phyloP scores from a whole-genome alignment of 1,140 invertebrate species.

The Leptoteleia sp. region DNA sequence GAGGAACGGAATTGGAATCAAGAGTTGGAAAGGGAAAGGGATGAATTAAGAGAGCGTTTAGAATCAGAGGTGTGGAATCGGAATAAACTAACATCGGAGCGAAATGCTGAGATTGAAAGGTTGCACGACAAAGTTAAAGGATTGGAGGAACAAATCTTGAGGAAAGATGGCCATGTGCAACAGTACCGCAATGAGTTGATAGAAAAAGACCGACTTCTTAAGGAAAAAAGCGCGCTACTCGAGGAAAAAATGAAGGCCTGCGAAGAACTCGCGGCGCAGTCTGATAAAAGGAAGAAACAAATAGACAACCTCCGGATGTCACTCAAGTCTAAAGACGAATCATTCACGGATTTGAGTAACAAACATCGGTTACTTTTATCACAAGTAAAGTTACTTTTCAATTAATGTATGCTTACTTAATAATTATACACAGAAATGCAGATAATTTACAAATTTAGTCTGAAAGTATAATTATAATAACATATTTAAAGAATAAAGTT shows the following conservation, averaged over 20 bases:
- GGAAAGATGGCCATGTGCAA: slow-evolving; percentile 70
- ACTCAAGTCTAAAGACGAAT: slow-evolving; percentile 76
- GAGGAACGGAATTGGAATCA: slow-evolving; percentile 77
- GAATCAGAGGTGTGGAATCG: slow-evolving; percentile 68
- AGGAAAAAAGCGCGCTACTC: slow-evolving; percentile 72
- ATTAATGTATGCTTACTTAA: too few relatives aligned
- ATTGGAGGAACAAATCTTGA: slow-evolving; percentile 78
- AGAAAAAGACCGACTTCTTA: slow-evolving; percentile 75
- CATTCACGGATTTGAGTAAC: slow-evolving; percentile 76
- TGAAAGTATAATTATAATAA: too few relatives aligned
- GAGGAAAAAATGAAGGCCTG: slow-evolving; percentile 74
- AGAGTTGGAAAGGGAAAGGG: slow-evolving; percentile 76
- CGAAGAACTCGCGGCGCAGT: slow-evolving; percentile 71
- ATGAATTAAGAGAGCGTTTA: slow-evolving; percentile 72
- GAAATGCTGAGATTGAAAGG: slow-evolving; percentile 69
- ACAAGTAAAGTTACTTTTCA: slow-evolving; percentile 70
- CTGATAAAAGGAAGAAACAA: slow-evolving; percentile 78
- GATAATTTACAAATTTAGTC: too few relatives aligned
- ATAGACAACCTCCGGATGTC: slow-evolving; percentile 75
- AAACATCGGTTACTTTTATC: slow-evolving; percentile 75
- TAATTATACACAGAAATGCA: too few relatives aligned
- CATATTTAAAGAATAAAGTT: too few relatives aligned
- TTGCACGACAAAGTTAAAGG: slow-evolving; percentile 73
- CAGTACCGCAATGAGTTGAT: slow-evolving; percentile 73
- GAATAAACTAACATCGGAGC: slow-evolving; percentile 70